These are phyloP conservation scores for Falco novaeseelandiae DNA, from an alignment of 2,797 vertebrate species.

Conservation along the genomic window DNA sequence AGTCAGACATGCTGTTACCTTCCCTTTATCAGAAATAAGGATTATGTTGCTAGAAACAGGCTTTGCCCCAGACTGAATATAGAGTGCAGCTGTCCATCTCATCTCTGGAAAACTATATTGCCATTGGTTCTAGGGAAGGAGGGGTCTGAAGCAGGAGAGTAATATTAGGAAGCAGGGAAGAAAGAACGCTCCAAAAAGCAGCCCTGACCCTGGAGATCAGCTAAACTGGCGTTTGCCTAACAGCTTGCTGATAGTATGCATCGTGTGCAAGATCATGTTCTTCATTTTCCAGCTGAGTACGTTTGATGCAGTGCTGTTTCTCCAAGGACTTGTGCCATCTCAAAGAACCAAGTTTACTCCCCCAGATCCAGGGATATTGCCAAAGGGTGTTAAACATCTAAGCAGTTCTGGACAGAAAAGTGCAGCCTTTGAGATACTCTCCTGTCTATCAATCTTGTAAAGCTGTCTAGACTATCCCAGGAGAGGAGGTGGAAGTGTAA, in stretches of 20 bases:
- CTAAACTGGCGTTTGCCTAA: neutral
- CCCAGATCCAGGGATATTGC: neutral
- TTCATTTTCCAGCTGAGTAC: neutral
- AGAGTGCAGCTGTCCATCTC: neutral
- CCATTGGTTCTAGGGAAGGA: neutral
- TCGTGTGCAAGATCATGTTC: neutral
- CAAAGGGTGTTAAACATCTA: neutral
- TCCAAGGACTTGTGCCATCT: neutral
- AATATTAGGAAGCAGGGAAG: neutral
- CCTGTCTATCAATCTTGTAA: slow-evolving; percentile 16
- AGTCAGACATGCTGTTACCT: neutral
- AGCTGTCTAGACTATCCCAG: slow-evolving; percentile 36
- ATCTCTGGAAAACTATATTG: neutral
- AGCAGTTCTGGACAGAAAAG: slow-evolving; percentile 18
- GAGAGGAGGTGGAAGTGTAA: slow-evolving; percentile 34
- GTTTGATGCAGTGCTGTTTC: neutral
- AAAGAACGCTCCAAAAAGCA: neutral
- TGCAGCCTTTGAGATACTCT: neutral
- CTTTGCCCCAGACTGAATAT: neutral
- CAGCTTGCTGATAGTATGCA: neutral
- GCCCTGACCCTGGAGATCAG: neutral
- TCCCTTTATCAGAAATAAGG: neutral
- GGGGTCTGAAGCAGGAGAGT: neutral
- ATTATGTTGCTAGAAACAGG: neutral
- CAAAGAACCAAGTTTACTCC: neutral